Conservation (phyloP, 2,888 invertebrate genomes). For the Sminthurides aquaticus region DNA sequence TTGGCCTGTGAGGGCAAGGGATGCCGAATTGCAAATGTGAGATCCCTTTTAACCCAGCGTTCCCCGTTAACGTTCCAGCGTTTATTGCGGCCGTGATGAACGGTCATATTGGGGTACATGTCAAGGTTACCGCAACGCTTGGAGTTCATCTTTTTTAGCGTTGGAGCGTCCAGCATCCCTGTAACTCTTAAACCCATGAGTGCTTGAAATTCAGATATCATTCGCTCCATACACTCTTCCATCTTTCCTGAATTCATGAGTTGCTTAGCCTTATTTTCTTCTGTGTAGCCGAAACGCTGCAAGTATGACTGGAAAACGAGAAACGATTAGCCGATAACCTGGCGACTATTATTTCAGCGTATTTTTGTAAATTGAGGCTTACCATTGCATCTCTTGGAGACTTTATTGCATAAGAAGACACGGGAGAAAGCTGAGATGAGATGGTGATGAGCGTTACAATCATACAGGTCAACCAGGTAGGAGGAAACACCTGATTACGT, state of each 20-base stretch:
- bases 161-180: constrained; percentile 68
- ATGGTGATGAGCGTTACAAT: too few species aligned
- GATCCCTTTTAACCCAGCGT: constrained; percentile 27
- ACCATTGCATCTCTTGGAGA: not conserved
- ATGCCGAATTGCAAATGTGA: constrained; percentile 31
- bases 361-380: not conserved
- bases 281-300: constrained; percentile 33
- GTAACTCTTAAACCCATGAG: constrained; percentile 20
- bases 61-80: constrained; percentile 22
- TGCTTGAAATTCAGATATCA: constrained; percentile 30
- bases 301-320: constrained; percentile 29
- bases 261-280: constrained; percentile 6
- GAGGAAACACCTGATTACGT: too few species aligned
- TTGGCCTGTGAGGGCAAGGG: constrained; percentile 2
- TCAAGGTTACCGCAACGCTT: constrained; percentile 73
- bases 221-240: not conserved
- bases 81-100: constrained; percentile 11
- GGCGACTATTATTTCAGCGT: not conserved
- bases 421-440: too few species aligned
- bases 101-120: constrained; percentile 4
- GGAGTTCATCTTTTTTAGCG: constrained; percentile 67
- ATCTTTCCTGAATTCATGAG: constrained; percentile 5
- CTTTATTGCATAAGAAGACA: not conserved
- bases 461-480: too few species aligned
- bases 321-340: not conserved